Conservation (phyloP, 2,113 vertebrate species). For the Pygoscelis adeliae region DNA sequence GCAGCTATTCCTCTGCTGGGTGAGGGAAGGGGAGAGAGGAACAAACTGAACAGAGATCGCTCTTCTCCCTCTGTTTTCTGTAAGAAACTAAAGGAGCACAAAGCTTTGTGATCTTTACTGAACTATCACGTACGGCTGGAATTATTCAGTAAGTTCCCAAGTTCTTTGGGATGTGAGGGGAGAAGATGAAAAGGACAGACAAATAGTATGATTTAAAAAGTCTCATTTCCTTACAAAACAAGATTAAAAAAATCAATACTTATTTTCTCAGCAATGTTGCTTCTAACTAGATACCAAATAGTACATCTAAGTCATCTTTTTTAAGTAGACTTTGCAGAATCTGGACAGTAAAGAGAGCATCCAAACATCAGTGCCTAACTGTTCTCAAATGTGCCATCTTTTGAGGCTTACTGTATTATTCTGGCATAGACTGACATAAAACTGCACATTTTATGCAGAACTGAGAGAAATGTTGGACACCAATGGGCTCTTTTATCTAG, state of each 20-base stretch:
- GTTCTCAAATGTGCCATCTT: neutral
- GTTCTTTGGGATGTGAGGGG: neutral
- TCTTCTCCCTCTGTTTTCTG: neutral
- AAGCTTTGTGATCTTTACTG: neutral
- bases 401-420: neutral
- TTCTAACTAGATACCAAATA: neutral
- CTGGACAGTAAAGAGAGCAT: neutral
- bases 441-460: neutral
- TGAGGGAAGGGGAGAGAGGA: neutral
- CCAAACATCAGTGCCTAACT: neutral
- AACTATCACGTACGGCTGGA: neutral
- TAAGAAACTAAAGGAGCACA: neutral
- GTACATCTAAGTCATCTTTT: neutral
- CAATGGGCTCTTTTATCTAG: neutral
- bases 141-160: neutral
- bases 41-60: neutral
- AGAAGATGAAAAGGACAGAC: neutral
- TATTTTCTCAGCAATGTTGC: fast-evolving
- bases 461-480: neutral
- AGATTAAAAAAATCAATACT: neutral
- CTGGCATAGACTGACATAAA: neutral
- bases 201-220: neutral
- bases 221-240: neutral
- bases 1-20: neutral
- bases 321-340: neutral